Evolutionary conservation across 1,140 invertebrate genomes (phyloP).

Genomic region (Drosophila quadrilineata): DNA sequence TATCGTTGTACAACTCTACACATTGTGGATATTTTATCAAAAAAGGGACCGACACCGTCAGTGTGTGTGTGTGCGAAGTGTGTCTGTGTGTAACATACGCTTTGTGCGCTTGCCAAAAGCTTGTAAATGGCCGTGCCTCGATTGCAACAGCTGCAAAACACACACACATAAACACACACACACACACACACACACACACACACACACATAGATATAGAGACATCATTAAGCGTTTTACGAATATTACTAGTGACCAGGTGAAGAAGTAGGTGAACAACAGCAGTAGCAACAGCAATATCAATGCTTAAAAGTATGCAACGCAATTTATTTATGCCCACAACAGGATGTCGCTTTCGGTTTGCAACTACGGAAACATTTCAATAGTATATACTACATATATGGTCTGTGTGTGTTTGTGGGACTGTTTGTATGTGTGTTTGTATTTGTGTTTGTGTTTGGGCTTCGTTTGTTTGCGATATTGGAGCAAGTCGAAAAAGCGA

Average conservation of each 20-base stretch:
- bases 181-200: slow-evolving; percentile 2
- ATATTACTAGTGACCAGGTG: slow-evolving; percentile 26
- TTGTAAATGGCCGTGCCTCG: slow-evolving; percentile 33
- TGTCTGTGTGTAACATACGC: slow-evolving; percentile 10
- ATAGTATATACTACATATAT: background rate
- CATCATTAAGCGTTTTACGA: slow-evolving; percentile 60
- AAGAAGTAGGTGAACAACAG: background rate
- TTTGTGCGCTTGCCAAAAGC: slow-evolving; percentile 32
- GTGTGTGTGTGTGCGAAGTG: background rate
- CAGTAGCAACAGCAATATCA: no score
- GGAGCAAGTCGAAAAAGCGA: slow-evolving; percentile 43
- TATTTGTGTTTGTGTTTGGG: no score
- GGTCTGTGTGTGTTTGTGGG: background rate
- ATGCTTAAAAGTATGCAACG: slow-evolving; percentile 61
- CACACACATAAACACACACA: background rate
- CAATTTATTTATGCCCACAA: slow-evolving; percentile 64
- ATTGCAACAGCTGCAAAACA: slow-evolving; percentile 25
- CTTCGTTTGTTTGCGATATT: no score
- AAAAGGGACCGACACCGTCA: background rate
- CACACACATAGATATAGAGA: no score
- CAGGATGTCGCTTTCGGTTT: slow-evolving; percentile 65
- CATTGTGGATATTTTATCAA: slow-evolving; percentile 23
- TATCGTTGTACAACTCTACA: no score
- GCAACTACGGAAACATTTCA: slow-evolving; percentile 47
- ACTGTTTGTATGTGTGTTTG: slow-evolving; percentile 33